A percentile compares a stretch with the other conserved stretches of the same genome.
Evolutionary conservation across 2,888 invertebrate species (phyloP).

Genomic region (Spodoptera littoralis): DNA sequence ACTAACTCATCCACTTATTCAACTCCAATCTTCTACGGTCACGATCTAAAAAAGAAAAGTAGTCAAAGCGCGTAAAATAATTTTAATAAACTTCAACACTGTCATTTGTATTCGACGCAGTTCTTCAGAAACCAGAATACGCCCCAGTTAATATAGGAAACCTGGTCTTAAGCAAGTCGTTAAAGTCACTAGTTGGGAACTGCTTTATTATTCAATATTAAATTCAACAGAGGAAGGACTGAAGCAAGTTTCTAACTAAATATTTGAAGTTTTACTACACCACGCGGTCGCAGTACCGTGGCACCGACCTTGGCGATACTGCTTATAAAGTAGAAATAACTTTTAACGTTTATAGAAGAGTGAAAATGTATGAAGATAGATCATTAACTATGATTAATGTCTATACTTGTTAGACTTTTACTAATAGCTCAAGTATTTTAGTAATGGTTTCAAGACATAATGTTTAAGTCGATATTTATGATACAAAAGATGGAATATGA

Average conservation of each 20-base stretch:
- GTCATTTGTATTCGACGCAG: slow-evolving; percentile 62
- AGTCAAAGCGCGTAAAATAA: slow-evolving; percentile 21
- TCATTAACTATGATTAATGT: slow-evolving; percentile 20
- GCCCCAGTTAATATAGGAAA: slow-evolving; percentile 77
- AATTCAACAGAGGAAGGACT: slow-evolving; percentile 83
- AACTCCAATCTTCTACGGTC: background rate
- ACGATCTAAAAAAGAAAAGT: slow-evolving; percentile 5
- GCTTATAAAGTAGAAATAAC: slow-evolving; percentile 31
- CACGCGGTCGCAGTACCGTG: slow-evolving; percentile 62
- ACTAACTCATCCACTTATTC: background rate
- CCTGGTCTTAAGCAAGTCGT: slow-evolving; percentile 82
- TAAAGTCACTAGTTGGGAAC: slow-evolving; percentile 83
- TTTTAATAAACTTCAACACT: slow-evolving; percentile 40
- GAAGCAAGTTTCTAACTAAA: slow-evolving; percentile 85
- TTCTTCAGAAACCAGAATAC: slow-evolving; percentile 57
- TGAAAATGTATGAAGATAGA: slow-evolving; percentile 13
- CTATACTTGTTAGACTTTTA: slow-evolving; percentile 6
- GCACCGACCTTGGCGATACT: slow-evolving; percentile 62
- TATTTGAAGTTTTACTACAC: slow-evolving; percentile 84
- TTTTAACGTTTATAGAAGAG: slow-evolving; percentile 33
- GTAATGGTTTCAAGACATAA: slow-evolving; percentile 2
- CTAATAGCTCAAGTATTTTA: slow-evolving; percentile 17
- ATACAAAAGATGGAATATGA: too few species aligned
- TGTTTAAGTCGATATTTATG: too few species aligned
- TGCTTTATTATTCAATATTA: slow-evolving; percentile 88